Evolutionary conservation across 2,888 invertebrate species (phyloP), one percentile per base, ranked within the genome.

Genomic region (Sepioteuthis lessoniana): DNA sequence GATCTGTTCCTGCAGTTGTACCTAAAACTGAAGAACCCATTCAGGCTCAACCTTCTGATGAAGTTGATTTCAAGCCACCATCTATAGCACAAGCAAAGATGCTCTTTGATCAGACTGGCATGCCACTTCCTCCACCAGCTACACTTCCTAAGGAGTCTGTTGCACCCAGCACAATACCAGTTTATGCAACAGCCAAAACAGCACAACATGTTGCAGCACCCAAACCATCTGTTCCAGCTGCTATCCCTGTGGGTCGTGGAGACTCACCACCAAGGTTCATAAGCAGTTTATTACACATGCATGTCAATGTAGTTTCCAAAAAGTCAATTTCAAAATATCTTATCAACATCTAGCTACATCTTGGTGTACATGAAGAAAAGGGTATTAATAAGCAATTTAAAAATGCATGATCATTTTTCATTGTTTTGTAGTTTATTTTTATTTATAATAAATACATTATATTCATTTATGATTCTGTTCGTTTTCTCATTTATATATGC

Each of bases 41-140:
- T 50, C 50, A 50, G 31, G 93, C 21, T 21, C 28, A 93, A n/a
- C 50, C 93, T 60, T 35, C 93, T 60, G 92, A 92, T 28, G 95
- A 94, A 93, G 96, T 96, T 55, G 95, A 95, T 92, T 95, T 95
- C 76, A 95, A 95, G 90, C 94, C 95, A 55, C 96, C 95, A 47
- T 95, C 95, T 60, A 95, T 96, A 60, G 94, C 96, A 60, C 96
- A 96, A 94, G 96, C 96, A 50, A 95, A 95, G 93, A 95, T 94
- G 93, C 94, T 94, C 93, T 96, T 96, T 95, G 95, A 94, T 93
- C 94, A 94, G 42, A 93, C 95, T 90, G 94, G 94, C 28, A 94
- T 95, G 93, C 95, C 94, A 37, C 91, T 92, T 31, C 95, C 95
- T 50, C 94, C 93, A 50, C 50, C 95, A 90, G 94, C 94, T 25